phyloP scores from a whole-genome alignment of 2,797 vertebrate species.

The Rhyacichthys aspro region DNA sequence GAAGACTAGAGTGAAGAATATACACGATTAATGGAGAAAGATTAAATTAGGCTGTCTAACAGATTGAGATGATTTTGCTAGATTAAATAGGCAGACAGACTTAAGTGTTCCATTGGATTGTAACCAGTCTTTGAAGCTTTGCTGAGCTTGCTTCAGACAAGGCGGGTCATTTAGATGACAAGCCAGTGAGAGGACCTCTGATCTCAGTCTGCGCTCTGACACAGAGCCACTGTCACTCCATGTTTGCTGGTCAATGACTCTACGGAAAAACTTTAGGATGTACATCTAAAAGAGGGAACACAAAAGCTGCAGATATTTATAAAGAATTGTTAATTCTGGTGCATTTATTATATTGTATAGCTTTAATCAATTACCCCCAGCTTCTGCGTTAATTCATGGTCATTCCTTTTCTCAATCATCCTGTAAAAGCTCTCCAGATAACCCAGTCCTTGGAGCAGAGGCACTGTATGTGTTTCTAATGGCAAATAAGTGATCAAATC shows the following conservation, averaged over 20 bases:
- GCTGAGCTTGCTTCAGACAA: conserved; percentile 68
- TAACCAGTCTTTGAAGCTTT: conserved; percentile 75
- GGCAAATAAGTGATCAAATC: conserved; percentile 77
- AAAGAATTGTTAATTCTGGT: neutral
- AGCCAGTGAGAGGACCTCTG: conserved; percentile 74
- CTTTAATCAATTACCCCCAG: conserved; percentile 69
- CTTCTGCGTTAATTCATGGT: conserved; percentile 69
- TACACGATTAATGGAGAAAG: conserved; percentile 12
- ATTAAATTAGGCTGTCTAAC: conserved; percentile 1
- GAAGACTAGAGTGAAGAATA: conserved; percentile 70
- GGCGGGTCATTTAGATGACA: conserved; percentile 77
- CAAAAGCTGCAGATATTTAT: conserved; percentile 17
- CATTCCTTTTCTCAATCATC: conserved; percentile 73
- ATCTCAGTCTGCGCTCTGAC: conserved; percentile 76
- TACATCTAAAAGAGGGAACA: conserved; percentile 62
- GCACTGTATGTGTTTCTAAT: conserved; percentile 73
- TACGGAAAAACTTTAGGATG: conserved; percentile 80
- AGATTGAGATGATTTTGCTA: neutral
- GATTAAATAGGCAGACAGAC: conserved; percentile 56
- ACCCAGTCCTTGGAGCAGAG: conserved; percentile 76
- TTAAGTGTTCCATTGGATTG: conserved; percentile 74
- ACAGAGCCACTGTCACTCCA: conserved; percentile 77
- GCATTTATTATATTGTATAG: neutral
- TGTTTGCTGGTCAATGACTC: conserved; percentile 78
- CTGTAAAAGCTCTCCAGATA: conserved; percentile 78